Evolutionary conservation across 2,888 invertebrate genomes (phyloP), one percentile per base, ranked within the genome.

Genomic region (Ophraella communa): DNA sequence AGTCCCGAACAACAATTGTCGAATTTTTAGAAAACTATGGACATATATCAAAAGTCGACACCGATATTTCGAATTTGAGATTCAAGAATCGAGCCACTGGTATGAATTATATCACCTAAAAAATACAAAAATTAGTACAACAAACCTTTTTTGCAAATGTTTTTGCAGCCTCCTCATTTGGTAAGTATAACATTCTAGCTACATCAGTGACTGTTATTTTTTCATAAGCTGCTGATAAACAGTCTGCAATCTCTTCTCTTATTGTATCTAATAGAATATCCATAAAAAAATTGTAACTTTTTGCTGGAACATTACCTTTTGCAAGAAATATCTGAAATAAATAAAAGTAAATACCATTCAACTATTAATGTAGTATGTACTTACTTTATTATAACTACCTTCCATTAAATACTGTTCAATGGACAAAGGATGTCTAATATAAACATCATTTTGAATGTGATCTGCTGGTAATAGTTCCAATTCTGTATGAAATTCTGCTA

Each of bases 331-430:
- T 94, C 84, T 84, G 65, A 59, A 73, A 71, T 24, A 14, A 14
- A 27, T 53, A 39, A 20, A 23, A 23, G 17, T n/a, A n/a, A n/a
- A n/a, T n/a, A 33, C 35, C 14, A 20, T 62, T 23, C 7, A n/a
- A 23, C 4, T 23, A 57, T 23, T 11, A 23, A 49, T 60, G 51
- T 3, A 24, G 17, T 42, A 24, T 57, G 14, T 62, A 64, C 53
- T 66, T 78, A 92, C 91, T 84, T 99, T 99, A 81, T 99, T 98
- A 80, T 99, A 99, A 72, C 96, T 95, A 52, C 99, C 99, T 82
- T 99, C 99, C 98, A 99, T 99, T 59, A 99, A 87, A 81, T 96
- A 98, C 81, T 99, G 99, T 78, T 99, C 99, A 77, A 99, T 87
- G 7, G 95, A 94, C 10, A 99, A 86, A 0, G 98, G 97, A 78